Conservation (phyloP, 2,113 vertebrate species). For the Prunella himalayana region DNA sequence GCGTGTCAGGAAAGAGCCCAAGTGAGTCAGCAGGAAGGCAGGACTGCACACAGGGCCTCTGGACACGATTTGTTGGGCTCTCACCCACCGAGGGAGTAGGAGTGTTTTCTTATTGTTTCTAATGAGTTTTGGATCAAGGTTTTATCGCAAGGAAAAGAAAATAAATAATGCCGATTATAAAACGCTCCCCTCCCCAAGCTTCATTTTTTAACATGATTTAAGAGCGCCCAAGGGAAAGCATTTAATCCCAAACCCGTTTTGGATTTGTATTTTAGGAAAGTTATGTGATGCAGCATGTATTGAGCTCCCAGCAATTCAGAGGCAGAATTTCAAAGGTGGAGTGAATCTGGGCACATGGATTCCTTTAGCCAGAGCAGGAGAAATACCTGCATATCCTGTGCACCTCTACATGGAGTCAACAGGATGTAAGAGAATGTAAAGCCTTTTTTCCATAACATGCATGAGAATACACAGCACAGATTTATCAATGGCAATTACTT, state of each 20-base stretch:
- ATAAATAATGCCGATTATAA: neutral
- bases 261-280: slow-evolving; percentile 12
- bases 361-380: neutral
- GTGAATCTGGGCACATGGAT: neutral
- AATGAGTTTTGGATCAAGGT: slow-evolving; percentile 19
- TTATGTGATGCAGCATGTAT: neutral
- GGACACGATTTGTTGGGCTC: neutral
- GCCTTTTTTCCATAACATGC: neutral
- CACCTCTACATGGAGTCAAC: neutral
- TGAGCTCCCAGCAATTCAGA: neutral
- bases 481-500: neutral
- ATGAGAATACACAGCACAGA: neutral
- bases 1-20: neutral
- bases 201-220: slow-evolving; percentile 22
- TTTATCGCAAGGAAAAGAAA: neutral
- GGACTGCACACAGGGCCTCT: neutral
- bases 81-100: neutral
- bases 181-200: neutral
- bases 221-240: neutral
- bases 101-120: neutral
- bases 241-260: neutral
- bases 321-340: neutral
- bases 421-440: neutral
- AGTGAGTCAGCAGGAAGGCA: slow-evolving; percentile 31
- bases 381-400: neutral